Conservation (phyloP, 2,888 invertebrate species). For the Hesperia comma region DNA sequence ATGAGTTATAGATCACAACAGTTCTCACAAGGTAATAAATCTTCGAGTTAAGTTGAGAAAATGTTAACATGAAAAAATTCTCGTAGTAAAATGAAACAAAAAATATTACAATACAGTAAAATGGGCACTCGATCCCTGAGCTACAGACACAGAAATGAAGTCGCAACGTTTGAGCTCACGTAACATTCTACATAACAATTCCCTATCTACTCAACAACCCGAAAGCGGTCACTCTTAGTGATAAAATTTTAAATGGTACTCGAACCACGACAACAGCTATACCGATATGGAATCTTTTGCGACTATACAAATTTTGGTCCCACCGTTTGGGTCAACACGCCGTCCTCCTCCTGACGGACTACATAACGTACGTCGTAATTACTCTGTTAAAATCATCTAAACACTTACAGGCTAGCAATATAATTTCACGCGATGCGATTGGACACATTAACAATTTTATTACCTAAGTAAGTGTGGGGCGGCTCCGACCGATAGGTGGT, state of each 20-base stretch:
- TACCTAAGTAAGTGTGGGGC: constrained; percentile 56
- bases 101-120: constrained; percentile 49
- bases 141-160: constrained; percentile 53
- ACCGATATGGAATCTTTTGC: constrained; percentile 59
- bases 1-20: constrained; percentile 80
- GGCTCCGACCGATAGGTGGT: constrained; percentile 42
- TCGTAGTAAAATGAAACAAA: constrained; percentile 53
- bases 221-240: constrained; percentile 71
- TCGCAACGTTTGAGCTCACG: constrained; percentile 72
- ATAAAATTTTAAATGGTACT: constrained; percentile 72
- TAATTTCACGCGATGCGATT: constrained; percentile 63
- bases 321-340: constrained; percentile 56
- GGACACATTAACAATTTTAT: constrained; percentile 66
- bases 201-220: constrained; percentile 73
- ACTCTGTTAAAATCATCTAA: constrained; percentile 61
- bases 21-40: constrained; percentile 71
- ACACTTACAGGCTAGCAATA: constrained; percentile 66
- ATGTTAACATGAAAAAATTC: constrained; percentile 61
- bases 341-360: constrained; percentile 46
- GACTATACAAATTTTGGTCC: constrained; percentile 76
- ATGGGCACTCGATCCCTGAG: constrained; percentile 51
- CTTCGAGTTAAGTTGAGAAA: constrained; percentile 66
- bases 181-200: constrained; percentile 63
- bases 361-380: constrained; percentile 52
- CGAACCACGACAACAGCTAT: constrained; percentile 62